Evolutionary conservation across 2,888 invertebrate genomes (phyloP), one percentile per base, ranked within the genome.

Genomic region (Meteorus cinctellus): DNA sequence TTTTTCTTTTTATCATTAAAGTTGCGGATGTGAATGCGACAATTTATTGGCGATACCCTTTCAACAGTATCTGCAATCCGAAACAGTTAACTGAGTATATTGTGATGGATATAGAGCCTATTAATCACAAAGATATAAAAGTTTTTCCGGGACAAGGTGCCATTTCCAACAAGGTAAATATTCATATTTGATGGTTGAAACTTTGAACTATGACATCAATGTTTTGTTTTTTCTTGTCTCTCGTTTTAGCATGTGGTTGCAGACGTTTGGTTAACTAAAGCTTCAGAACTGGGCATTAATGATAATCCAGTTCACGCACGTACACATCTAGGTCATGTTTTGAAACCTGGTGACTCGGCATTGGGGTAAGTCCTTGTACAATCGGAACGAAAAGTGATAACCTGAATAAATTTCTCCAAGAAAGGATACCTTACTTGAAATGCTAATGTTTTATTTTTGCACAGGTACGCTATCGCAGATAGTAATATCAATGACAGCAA

Each of bases 301-400:
- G 94, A 96, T 62, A 96, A 94, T 82, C 93, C 95, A 0, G 93
- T 96, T 81, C 98, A 98, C 87, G 94, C 96, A 8, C 93, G 95
- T 81, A 97, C 98, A 1, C 99, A 99, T 91, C 91, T 99, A 66
- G 99, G 99, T 0, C 96, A 98, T 88, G 90, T 99, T 79, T 91
- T 99, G 65, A 96, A 96, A 86, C 95, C 96, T 62, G 99, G 99
- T 8, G 99, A 99, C 89, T 94, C 95, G 1, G 98, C 95, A 36
- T 90, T 98, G 80, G 98, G 98, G 94, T 98, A 92, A 91, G 88
- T 81, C 55, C 29, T 65, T 60, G 55, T 48, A 74, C 45, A 41
- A 24, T 48, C 24, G 34, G 65, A 45, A 59, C 36, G 59, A 72
- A 16, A 24, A 45, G 41, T 69, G 36, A 48, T 45, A 63, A 24